These are phyloP conservation scores for Saguinus midas DNA, from an alignment of 2,113 vertebrate species.

Conservation along the genomic window DNA sequence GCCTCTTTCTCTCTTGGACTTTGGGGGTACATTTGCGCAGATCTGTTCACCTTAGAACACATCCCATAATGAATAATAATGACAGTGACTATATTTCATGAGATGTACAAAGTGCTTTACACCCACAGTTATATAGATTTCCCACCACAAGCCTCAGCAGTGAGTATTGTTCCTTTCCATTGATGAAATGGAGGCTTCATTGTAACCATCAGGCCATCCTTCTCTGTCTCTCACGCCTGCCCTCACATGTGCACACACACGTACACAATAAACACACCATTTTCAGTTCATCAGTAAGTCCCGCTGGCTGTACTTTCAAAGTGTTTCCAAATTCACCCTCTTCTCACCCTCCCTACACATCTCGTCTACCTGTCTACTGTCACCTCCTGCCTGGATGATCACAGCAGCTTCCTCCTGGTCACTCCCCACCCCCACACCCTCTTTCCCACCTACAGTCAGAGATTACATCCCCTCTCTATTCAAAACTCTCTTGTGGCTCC, in stretches of 20 bases:
- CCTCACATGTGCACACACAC: background rate
- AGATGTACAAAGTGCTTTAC: background rate
- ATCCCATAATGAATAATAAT: background rate
- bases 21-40: background rate
- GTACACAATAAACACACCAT: background rate
- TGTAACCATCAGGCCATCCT: background rate
- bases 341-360: background rate
- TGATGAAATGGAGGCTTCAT: background rate
- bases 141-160: background rate
- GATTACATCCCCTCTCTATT: background rate
- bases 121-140: background rate
- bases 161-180: background rate
- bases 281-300: background rate
- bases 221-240: background rate
- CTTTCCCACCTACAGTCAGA: background rate
- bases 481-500: background rate
- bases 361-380: background rate
- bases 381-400: background rate
- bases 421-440: background rate
- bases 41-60: background rate
- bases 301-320: background rate
- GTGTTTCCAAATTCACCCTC: background rate
- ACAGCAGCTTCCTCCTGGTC: background rate
- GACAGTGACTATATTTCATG: background rate
- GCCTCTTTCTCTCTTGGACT: background rate